phyloP scores from a whole-genome alignment of 92 coral and sea anemone genomes.

The Heteractis magnifica region DNA sequence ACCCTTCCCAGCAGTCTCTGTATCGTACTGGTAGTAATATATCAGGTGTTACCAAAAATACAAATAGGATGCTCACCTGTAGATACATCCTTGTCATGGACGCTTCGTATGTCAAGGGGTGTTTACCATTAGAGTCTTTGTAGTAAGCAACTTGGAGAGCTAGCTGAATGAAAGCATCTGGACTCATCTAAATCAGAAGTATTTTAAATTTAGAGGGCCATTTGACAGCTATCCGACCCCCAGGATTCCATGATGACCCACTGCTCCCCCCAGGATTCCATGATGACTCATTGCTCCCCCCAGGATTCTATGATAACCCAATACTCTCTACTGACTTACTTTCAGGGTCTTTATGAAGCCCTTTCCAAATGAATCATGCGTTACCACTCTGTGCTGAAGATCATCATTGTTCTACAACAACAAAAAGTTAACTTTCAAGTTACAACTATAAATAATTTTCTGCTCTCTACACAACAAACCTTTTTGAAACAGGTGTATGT shows the following conservation, averaged over 20 bases:
- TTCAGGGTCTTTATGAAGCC: constrained; percentile 76
- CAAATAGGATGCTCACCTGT: constrained; percentile 51
- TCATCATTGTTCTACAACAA: constrained; percentile 71
- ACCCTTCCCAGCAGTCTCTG: too few species aligned
- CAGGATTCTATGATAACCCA: too few species aligned
- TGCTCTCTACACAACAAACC: too few species aligned
- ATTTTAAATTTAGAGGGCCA: too few species aligned
- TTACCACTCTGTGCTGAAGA: constrained; percentile 69
- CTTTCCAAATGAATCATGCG: constrained; percentile 90
- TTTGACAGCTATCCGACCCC: background rate
- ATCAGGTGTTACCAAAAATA: background rate
- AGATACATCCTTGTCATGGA: constrained; percentile 94
- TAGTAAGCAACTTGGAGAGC: constrained; percentile 88
- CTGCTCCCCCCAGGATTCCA: too few species aligned
- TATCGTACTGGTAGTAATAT: background rate
- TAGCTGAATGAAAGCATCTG: constrained; percentile 96
- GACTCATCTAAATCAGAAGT: constrained; percentile 61
- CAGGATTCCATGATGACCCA: too few species aligned
- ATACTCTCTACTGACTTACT: constrained; percentile 23
- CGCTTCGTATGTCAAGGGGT: constrained; percentile 90
- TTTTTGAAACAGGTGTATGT: too few species aligned
- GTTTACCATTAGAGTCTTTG: constrained; percentile 76
- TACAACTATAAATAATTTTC: too few species aligned
- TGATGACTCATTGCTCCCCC: too few species aligned
- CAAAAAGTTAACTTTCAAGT: background rate